Conservation (phyloP, 2,113 vertebrate genomes). For the Scophthalmus maximus region DNA sequence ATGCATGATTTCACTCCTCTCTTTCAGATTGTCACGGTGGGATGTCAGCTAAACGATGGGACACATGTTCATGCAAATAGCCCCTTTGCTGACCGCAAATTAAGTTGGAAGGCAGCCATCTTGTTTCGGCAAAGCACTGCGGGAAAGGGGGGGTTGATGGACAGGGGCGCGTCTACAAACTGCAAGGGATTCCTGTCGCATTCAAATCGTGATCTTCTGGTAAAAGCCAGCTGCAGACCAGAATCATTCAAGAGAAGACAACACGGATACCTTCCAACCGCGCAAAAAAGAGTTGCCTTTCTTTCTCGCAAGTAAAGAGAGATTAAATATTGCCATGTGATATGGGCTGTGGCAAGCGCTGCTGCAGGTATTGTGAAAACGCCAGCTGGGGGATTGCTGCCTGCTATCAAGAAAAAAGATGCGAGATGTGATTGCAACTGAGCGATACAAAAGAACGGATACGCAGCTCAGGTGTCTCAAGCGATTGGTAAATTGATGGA, state of each 20-base stretch:
- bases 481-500: constrained; percentile 49
- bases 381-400: constrained; percentile 43
- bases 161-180: constrained; percentile 33
- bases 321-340: constrained; percentile 62
- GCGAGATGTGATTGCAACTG: constrained; percentile 51
- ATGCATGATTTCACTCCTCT: constrained; percentile 64
- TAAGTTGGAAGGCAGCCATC: constrained; percentile 76
- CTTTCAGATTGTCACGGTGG: constrained; percentile 58
- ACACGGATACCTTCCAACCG: constrained; percentile 39
- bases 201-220: constrained; percentile 48
- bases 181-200: constrained; percentile 29
- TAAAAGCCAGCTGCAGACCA: constrained; percentile 17
- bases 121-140: constrained; percentile 61
- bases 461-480: constrained; percentile 55
- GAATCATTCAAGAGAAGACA: constrained; percentile 47
- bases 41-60: constrained; percentile 70
- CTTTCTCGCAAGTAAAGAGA: constrained; percentile 40
- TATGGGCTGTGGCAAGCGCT: constrained; percentile 49
- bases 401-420: constrained; percentile 62
- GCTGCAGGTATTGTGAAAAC: constrained; percentile 33
- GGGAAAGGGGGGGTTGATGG: constrained; percentile 33
- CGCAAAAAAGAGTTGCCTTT: constrained; percentile 33
- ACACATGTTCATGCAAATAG: constrained; percentile 79
- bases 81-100: constrained; percentile 72
- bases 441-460: constrained; percentile 56